Evolutionary conservation across 2,797 vertebrate genomes (phyloP).

Genomic region (Anguilla megastoma): DNA sequence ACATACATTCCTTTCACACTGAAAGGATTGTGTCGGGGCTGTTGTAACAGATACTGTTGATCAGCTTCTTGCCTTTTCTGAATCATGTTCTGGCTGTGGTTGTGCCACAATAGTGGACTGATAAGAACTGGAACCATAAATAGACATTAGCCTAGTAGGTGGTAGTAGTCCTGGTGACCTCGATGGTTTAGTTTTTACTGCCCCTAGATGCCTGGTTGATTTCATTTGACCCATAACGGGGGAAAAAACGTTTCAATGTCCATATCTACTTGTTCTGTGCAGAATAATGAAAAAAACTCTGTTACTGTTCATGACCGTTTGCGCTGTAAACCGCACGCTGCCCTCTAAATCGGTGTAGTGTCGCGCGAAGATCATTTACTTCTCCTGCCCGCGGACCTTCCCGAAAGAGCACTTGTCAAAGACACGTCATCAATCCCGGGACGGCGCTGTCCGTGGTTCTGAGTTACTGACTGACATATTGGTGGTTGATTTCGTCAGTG

Average conservation of each 20-base stretch:
- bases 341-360: neutral
- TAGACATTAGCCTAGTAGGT: neutral
- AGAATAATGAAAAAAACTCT: neutral
- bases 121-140: conserved; percentile 51
- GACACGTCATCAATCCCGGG: conserved; percentile 20
- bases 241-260: neutral
- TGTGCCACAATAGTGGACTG: neutral
- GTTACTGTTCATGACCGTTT: neutral
- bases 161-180: neutral
- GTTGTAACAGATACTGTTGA: neutral
- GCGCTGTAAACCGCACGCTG: neutral
- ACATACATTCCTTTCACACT: conserved; percentile 38
- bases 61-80: neutral
- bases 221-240: neutral
- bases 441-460: conserved; percentile 40
- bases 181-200: neutral
- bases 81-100: neutral
- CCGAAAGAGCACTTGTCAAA: neutral
- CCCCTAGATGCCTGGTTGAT: neutral
- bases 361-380: neutral
- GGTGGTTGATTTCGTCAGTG: neutral
- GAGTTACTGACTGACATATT: conserved; percentile 9
- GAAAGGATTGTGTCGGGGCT: neutral
- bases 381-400: neutral
- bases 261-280: neutral